These are phyloP conservation scores for Phaethon lepturus DNA, from an alignment of 2,113 vertebrate species.

Conservation along the genomic window DNA sequence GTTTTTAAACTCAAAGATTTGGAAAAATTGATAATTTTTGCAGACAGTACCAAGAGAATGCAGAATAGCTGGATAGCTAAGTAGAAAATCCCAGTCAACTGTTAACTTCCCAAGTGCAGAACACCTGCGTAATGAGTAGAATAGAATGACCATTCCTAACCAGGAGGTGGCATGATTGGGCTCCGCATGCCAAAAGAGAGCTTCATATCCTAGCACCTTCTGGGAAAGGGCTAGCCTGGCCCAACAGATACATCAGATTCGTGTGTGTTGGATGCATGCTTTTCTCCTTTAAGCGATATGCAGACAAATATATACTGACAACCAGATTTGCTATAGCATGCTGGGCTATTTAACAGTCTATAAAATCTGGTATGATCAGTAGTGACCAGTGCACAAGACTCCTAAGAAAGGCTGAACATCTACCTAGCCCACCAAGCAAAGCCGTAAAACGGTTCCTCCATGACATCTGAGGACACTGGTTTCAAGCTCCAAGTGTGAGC, in stretches of 20 bases:
- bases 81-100: not conserved
- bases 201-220: not conserved
- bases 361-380: not conserved
- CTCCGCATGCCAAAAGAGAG: not conserved
- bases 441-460: not conserved
- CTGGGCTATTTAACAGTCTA: not conserved
- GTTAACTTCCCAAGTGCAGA: not conserved
- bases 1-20: not conserved
- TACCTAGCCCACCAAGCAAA: not conserved
- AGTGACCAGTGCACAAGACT: not conserved
- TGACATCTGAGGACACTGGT: not conserved
- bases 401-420: not conserved
- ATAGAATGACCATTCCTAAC: not conserved
- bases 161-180: constrained; percentile 50
- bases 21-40: not conserved
- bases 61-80: not conserved
- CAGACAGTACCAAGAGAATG: not conserved
- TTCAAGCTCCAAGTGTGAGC: not conserved
- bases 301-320: not conserved
- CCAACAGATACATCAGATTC: not conserved
- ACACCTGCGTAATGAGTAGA: not conserved
- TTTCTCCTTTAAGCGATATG: not conserved
- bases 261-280: not conserved
- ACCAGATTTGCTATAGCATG: not conserved
- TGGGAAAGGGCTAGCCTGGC: not conserved